These are phyloP conservation scores for Passer montanus DNA, from an alignment of 2,113 vertebrate genomes.

Conservation along the genomic window DNA sequence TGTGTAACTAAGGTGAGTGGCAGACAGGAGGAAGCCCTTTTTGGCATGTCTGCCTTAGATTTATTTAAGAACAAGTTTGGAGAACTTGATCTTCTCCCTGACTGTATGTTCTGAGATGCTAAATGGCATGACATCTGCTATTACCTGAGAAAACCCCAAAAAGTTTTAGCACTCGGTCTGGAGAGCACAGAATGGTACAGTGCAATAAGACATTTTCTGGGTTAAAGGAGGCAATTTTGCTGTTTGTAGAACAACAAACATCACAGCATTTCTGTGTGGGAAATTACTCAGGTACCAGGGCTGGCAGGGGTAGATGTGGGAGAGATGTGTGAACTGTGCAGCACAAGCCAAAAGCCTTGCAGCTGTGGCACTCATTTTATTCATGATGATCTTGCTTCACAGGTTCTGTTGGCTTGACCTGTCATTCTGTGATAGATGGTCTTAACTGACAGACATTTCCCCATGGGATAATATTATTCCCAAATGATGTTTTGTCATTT, in stretches of 20 bases:
- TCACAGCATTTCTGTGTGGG: not conserved
- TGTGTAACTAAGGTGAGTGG: not conserved
- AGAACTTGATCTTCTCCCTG: not conserved
- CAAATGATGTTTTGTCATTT: not conserved
- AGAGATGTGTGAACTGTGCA: not conserved
- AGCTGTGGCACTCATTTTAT: not conserved
- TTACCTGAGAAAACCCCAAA: not conserved
- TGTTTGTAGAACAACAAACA: not conserved
- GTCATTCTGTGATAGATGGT: not conserved
- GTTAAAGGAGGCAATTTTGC: not conserved
- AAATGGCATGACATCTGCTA: not conserved
- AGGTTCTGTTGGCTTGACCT: constrained; percentile 6
- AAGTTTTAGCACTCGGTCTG: not conserved
- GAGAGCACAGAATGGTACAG: not conserved
- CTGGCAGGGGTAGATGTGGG: not conserved
- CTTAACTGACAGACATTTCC: not conserved
- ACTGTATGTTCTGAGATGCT: not conserved
- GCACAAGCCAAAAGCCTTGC: not conserved
- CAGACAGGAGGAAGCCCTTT: not conserved
- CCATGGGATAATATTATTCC: not conserved
- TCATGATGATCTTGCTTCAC: not conserved
- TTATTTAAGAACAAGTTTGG: not conserved
- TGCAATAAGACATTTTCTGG: not conserved
- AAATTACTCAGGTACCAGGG: not conserved
- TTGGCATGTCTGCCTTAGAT: not conserved